Evolutionary conservation across 30 jellyfish, hydroid and myxozoan genomes (phyloP).

Genomic region (Nemopilema nomurai): DNA sequence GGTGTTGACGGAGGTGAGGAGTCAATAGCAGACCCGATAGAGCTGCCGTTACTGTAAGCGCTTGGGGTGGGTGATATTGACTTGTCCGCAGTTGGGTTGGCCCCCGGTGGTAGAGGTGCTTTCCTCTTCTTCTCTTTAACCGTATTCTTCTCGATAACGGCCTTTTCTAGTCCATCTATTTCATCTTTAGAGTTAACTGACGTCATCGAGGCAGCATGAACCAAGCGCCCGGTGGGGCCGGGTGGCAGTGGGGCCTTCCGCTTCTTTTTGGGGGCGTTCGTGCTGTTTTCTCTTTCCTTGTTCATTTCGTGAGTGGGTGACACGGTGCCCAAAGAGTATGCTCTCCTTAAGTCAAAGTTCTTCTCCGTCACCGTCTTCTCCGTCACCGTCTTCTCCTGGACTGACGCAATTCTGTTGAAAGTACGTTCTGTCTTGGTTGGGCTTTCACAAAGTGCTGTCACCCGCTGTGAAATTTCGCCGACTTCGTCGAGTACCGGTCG

Average conservation of each 20-base stretch:
- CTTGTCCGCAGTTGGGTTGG: not conserved
- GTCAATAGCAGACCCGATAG: conserved; percentile 10
- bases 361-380: not conserved
- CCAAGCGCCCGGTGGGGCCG: conserved; percentile 6
- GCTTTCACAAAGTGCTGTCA: conserved; percentile 54
- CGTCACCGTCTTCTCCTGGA: not conserved
- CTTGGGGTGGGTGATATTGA: conserved; percentile 24
- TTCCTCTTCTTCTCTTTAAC: conserved; percentile 32
- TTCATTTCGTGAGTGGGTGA: conserved; percentile 18
- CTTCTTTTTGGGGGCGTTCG: conserved; percentile 28
- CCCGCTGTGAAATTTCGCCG: conserved; percentile 53
- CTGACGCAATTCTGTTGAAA: conserved; percentile 18
- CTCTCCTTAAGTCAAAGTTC: conserved; percentile 33
- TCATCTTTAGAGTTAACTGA: conserved; percentile 31
- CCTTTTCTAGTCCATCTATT: conserved; percentile 12
- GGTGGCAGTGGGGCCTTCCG: conserved; percentile 75
- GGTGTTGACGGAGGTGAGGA: conserved; percentile 33
- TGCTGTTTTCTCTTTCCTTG: not conserved
- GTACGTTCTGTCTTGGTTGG: conserved; percentile 20
- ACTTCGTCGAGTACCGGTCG: conserved; percentile 59
- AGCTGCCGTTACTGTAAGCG: conserved; percentile 14
- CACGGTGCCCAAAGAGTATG: conserved; percentile 31
- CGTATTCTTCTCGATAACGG: conserved; percentile 2
- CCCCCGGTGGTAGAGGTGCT: conserved; percentile 66
- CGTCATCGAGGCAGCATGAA: conserved; percentile 25